Evolutionary conservation across 2,888 invertebrate genomes (phyloP).

Genomic region (Andrena fulva): DNA sequence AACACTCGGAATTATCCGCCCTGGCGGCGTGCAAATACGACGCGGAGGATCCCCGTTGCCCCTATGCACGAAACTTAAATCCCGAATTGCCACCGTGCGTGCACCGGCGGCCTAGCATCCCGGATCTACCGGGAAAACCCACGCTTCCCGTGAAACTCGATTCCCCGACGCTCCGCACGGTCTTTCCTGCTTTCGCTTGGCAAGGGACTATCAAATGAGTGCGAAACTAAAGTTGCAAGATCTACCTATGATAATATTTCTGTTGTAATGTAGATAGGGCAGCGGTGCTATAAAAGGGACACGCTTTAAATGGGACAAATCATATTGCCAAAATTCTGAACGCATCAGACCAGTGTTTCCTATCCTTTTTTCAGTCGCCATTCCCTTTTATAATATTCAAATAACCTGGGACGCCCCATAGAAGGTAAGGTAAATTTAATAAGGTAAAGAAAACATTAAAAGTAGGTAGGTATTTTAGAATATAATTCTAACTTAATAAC

Average conservation of each 20-base stretch:
- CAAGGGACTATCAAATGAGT: neutral
- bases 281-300: too few species aligned
- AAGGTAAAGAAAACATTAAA: too few species aligned
- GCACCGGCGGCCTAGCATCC: neutral
- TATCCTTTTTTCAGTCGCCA: too few species aligned
- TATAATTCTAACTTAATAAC: too few species aligned
- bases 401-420: too few species aligned
- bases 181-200: neutral
- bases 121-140: constrained; percentile 25
- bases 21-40: constrained; percentile 44
- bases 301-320: too few species aligned
- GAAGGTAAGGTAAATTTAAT: too few species aligned
- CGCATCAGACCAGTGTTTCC: too few species aligned
- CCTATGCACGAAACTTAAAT: neutral
- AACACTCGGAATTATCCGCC: constrained; percentile 73
- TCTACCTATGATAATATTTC: neutral
- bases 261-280: too few species aligned
- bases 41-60: neutral
- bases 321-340: too few species aligned
- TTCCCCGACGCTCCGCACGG: neutral
- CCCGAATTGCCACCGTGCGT: constrained; percentile 8
- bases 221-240: neutral
- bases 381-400: too few species aligned
- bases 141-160: constrained; percentile 25
- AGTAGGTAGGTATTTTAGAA: too few species aligned